A percentile compares a stretch with the other conserved stretches of the same genome.
These are phyloP conservation scores for Metellina segmentata DNA, from an alignment of 2,888 invertebrate genomes.

Conservation along the genomic window DNA sequence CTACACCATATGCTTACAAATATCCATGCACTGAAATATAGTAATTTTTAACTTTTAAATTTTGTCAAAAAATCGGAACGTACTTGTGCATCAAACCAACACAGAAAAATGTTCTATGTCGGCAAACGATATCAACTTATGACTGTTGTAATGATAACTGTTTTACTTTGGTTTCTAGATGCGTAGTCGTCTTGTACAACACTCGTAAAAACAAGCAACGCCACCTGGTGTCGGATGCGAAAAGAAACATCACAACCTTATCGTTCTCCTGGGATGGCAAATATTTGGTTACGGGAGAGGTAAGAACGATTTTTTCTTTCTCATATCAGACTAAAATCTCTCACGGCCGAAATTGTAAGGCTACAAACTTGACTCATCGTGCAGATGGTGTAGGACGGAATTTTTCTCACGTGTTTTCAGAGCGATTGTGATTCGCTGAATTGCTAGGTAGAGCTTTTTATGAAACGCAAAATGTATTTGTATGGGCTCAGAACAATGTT, in stretches of 20 bases:
- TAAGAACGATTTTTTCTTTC: constrained; percentile 77
- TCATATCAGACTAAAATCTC: background rate
- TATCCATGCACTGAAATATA: no score
- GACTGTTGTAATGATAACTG: background rate
- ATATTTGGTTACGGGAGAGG: constrained; percentile 95
- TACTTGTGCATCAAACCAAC: no score
- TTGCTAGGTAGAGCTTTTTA: background rate
- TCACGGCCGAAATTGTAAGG: background rate
- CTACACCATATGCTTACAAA: no score
- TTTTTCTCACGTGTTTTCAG: background rate
- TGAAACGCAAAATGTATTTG: background rate
- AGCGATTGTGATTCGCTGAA: background rate
- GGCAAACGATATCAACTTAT: background rate
- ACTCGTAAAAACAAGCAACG: constrained; percentile 89
- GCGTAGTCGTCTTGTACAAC: constrained; percentile 96
- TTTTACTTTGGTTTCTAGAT: constrained; percentile 84
- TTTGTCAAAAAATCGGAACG: no score
- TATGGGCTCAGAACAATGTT: no score
- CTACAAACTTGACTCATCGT: background rate
- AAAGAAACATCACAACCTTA: constrained; percentile 95
- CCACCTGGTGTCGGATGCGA: constrained; percentile 92
- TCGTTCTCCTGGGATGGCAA: constrained; percentile 96
- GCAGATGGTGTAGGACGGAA: background rate
- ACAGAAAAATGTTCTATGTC: no score
- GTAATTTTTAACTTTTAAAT: no score